Conservation (phyloP, 2,113 vertebrate genomes). For the Callorhinus ursinus region DNA sequence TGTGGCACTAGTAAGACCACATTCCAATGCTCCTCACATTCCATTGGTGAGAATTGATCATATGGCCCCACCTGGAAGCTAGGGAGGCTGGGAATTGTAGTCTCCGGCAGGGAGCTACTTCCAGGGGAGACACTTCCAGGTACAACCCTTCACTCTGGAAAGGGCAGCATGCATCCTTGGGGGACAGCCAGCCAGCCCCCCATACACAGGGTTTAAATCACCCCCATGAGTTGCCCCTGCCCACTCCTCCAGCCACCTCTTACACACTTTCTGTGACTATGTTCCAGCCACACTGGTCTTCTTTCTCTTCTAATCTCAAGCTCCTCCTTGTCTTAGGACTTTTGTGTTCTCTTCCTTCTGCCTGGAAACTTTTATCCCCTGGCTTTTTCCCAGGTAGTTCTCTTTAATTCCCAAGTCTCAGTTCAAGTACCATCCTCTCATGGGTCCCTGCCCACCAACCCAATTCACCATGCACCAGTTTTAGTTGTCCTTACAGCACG, state of each 20-base stretch:
- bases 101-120: neutral
- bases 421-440: neutral
- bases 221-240: neutral
- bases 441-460: neutral
- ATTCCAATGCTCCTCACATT: neutral
- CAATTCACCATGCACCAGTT: neutral
- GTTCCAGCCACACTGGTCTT: neutral
- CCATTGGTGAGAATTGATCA: neutral
- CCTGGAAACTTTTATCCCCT: neutral
- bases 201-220: neutral
- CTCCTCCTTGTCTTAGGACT: neutral
- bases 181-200: neutral
- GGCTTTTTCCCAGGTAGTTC: neutral
- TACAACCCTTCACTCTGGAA: neutral
- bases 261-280: neutral
- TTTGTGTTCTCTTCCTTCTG: neutral
- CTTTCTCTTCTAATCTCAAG: neutral
- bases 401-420: neutral
- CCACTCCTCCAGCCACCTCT: neutral
- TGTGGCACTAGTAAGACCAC: neutral
- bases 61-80: neutral
- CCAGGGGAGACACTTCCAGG: neutral
- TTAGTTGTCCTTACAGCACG: neutral
- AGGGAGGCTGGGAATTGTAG: neutral
- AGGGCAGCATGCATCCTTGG: neutral